A percentile compares a stretch with the other conserved stretches of the same genome.
These are phyloP conservation scores for Nyctibius grandis DNA, from an alignment of 2,797 vertebrate genomes.

Conservation along the genomic window DNA sequence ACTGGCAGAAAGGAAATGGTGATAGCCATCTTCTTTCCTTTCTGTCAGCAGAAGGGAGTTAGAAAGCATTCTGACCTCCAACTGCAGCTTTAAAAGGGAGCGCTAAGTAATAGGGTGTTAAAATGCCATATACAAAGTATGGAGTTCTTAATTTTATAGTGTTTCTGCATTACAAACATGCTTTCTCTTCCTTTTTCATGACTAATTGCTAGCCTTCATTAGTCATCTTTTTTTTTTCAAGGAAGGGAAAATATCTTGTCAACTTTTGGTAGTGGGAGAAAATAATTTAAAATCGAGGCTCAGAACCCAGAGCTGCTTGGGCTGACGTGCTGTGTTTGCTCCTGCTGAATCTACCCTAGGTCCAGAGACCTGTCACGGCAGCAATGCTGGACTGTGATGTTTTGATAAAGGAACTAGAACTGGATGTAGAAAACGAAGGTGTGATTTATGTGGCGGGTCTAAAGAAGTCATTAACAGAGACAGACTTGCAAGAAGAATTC, in stretches of 20 bases:
- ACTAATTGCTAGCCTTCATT: background rate
- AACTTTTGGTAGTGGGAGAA: background rate
- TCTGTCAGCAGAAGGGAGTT: background rate
- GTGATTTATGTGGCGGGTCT: constrained; percentile 76
- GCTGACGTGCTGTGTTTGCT: background rate
- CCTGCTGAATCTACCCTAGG: constrained; percentile 63
- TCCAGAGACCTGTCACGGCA: constrained; percentile 80
- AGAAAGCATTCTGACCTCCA: background rate
- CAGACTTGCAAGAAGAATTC: constrained; percentile 71
- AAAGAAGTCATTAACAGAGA: constrained; percentile 63
- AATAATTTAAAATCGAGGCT: background rate
- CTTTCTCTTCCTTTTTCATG: background rate
- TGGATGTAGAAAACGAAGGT: constrained; percentile 72
- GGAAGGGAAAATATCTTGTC: background rate
- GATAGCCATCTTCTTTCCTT: background rate
- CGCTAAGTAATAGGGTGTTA: background rate
- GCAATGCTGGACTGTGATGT: constrained; percentile 77
- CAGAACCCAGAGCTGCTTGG: background rate
- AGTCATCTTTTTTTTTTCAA: background rate
- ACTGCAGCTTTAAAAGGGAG: background rate
- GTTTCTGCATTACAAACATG: background rate
- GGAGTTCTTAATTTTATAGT: background rate
- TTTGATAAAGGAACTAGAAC: constrained; percentile 73
- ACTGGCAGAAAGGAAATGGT: background rate
- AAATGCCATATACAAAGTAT: background rate